A percentile compares a stretch with the other conserved stretches of the same genome.
These are phyloP conservation scores for Silurus glanis DNA, from an alignment of 2,113 vertebrate genomes.

Conservation along the genomic window DNA sequence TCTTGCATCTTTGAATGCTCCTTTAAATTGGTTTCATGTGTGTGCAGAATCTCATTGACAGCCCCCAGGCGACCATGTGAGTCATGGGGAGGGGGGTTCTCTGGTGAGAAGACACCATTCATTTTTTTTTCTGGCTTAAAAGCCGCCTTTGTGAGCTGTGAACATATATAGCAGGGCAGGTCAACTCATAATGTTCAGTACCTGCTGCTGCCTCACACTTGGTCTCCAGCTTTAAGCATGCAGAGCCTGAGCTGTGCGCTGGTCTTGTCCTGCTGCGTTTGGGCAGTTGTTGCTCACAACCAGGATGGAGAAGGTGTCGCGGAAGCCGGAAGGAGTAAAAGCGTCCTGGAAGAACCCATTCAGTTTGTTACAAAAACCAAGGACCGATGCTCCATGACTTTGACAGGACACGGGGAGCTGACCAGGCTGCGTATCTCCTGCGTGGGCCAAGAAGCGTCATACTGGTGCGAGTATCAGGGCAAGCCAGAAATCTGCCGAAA, in stretches of 20 bases:
- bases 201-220: constrained; percentile 37
- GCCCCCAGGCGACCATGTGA: constrained; percentile 57
- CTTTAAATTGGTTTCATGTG: constrained; percentile 54
- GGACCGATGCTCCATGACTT: constrained; percentile 72
- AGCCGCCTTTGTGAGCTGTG: constrained; percentile 62
- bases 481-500: constrained; percentile 71
- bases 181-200: not conserved
- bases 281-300: constrained; percentile 56
- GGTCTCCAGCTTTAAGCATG: constrained; percentile 68
- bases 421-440: constrained; percentile 74
- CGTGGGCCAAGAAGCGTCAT: constrained; percentile 59
- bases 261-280: constrained; percentile 65
- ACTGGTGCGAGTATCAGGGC: constrained; percentile 81
- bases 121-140: constrained; percentile 48
- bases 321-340: constrained; percentile 54
- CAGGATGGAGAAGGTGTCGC: constrained; percentile 55
- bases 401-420: constrained; percentile 66
- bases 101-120: constrained; percentile 3
- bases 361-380: constrained; percentile 73
- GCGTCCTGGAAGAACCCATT: constrained; percentile 70
- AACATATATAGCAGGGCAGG: constrained; percentile 72
- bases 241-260: constrained; percentile 63
- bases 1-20: not conserved
- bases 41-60: constrained; percentile 35
- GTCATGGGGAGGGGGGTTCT: constrained; percentile 24